Base-by-base conservation (phyloP, 2,797 vertebrate species). In the Dallia pectoralis region DNA sequence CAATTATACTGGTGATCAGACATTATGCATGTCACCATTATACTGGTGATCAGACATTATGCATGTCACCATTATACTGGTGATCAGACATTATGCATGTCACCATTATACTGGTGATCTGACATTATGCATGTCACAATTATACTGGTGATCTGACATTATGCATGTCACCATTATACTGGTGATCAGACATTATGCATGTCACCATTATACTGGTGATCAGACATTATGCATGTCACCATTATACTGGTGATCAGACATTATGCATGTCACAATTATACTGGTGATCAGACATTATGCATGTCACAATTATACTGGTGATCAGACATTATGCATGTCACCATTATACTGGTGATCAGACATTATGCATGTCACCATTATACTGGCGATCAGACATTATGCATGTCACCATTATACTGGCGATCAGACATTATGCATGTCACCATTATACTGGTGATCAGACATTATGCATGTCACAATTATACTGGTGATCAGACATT, bases 81-180 rank as follows among this genome's bases (percentile, higher is more conserved):
- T n/a, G n/a, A n/a, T n/a, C n/a, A 73, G 74, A 71, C 51, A 68
- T 19, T 68, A 74, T 71, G 29, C 63, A 71, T 75, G 48, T 65
- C 48, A 56, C 29, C 62, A 62, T n/a, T n/a, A n/a, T n/a, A n/a
- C n/a, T 22, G 51, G 11, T n/a, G 22, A 22, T 11, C n/a, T n/a
- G 22, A 56, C n/a, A 56, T 22, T 22, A 8, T 25, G 22, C n/a
- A n/a, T n/a, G n/a, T n/a, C n/a, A n/a, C n/a, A n/a, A n/a, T n/a
- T n/a, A n/a, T n/a, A n/a, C n/a, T n/a, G n/a, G n/a, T n/a, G n/a
- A n/a, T n/a, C n/a, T 70, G 74, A 71, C 51, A 68, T 19, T 68
- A 74, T 71, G 29, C 63, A 71, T 75, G 48, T 65, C 48, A 56
- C 29, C 62, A 62, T n/a, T n/a, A n/a, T n/a, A n/a, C n/a, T 22